Evolutionary conservation across 2,113 vertebrate species (phyloP), one percentile per base, ranked within the genome.

Genomic region (Calyptomena viridis): DNA sequence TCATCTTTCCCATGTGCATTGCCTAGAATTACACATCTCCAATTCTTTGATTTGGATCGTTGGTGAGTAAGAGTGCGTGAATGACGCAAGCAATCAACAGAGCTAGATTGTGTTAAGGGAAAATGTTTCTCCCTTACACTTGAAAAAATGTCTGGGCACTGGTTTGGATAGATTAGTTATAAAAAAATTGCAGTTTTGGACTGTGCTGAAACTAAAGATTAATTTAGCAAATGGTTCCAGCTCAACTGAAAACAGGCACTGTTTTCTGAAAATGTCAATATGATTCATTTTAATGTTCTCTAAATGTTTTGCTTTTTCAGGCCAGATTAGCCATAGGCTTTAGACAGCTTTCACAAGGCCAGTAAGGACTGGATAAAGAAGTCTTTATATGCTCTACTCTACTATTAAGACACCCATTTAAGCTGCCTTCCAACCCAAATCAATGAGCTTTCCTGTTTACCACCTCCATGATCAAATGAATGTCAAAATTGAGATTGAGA

Each of bases 301-400:
- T 94, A 86, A 94, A 86, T n/a, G 4, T 80, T 92, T 87, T 81
- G 14, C 18, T 59, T 87, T 93, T 94, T 77, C 76, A 81, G 47
- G 21, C 12, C 71, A 92, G 59, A 56, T 33, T 89, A 92, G 37
- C 68, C 44, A 67, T 19, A 59, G 85, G 30, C 27, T 94, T 90
- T 77, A 71, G 67, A 24, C 39, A 21, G 6, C 39, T 78, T 94
- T 56, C 64, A 84, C 39, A 59, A 56, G 50, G 42, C 72, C 42
- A 44, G 42, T 47, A 81, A 74, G 39, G 55, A 84, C 58, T 56
- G n/a, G 64, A 55, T 63, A 67, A 84, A 85, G 62, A 82, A 80
- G 71, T 40, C 78, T 83, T 91, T 59, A 33, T 59, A 67, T n/a
- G 22, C 15, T 72, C 11, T 82, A 22, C 35, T 55, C 6, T 15